A percentile compares a stretch with the other conserved stretches of the same genome.
Conservation (phyloP, 2,797 vertebrate species). For the Poecilia velifera region DNA sequence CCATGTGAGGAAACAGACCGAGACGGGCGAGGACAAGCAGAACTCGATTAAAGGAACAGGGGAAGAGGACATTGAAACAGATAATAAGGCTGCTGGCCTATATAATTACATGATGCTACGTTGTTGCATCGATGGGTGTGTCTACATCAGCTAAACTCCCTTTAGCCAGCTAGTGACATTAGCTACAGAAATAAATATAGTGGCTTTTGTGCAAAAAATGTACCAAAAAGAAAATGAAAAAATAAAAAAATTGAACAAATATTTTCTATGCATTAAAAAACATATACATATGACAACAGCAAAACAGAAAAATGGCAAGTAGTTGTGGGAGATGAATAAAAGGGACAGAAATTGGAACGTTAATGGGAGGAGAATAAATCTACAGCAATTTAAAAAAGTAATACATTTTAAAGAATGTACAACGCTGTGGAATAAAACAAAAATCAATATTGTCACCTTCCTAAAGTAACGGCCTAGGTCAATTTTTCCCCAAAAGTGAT, state of each 20-base stretch:
- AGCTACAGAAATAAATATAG: neutral
- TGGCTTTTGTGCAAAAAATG: neutral
- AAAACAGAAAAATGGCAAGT: neutral
- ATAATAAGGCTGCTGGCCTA: constrained; percentile 10
- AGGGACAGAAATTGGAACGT: neutral
- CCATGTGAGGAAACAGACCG: constrained; percentile 22
- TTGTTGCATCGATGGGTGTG: neutral
- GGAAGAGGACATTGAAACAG: constrained; percentile 12
- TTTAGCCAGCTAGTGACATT: neutral
- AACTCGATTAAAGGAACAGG: constrained; percentile 11
- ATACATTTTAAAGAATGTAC: too few relatives aligned
- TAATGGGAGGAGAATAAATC: neutral
- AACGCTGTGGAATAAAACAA: too few relatives aligned
- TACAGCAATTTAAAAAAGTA: neutral
- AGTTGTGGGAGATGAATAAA: neutral
- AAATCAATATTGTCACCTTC: too few relatives aligned
- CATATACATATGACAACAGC: neutral
- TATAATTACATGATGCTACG: neutral
- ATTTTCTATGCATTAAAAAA: neutral
- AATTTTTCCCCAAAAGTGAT: too few relatives aligned
- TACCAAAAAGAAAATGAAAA: neutral
- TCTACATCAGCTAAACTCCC: neutral
- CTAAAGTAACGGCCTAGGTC: too few relatives aligned
- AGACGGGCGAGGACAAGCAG: constrained; percentile 22
- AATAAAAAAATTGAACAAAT: neutral